Base-by-base conservation (phyloP, 1,140 invertebrate genomes). In the Prorops nasuta region DNA sequence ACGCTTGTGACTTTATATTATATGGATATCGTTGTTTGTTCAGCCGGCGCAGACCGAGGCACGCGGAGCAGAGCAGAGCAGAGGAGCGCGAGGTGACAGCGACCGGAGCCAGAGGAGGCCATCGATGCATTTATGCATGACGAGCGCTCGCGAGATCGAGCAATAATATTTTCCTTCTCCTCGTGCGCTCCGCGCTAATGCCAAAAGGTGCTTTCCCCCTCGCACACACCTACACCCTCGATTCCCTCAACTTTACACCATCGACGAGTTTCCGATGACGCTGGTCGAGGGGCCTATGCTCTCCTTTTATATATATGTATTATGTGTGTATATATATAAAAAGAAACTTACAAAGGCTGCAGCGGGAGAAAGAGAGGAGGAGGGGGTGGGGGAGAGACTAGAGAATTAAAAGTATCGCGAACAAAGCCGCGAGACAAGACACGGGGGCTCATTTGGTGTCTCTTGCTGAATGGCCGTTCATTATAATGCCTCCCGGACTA, bases 351-450 rank as follows among this genome's bases (percentile, higher is more conserved):
- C 9, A 38, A 22, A n/a, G 4, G n/a, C 34, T 20, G 14, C 19
- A 36, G 34, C 12, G 18, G n/a, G 16, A 38, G 32, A 3, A 38
- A 51, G 39, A 54, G 38, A 51, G 34, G 42, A 51, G 32, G 42
- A 45, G 56, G 52, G 31, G 41, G 47, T 21, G 40, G 42, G 56
- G 49, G 39, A 36, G 45, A 43, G 47, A 36, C 41, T 35, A 67
- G 66, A 71, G 69, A 70, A 69, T 72, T 69, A 73, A 73, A 72
- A 73, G 69, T 73, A 72, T 71, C 65, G 62, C 64, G 70, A 63
- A 72, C 68, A 72, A 71, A 69, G 68, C 55, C 57, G 46, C 62
- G 64, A 57, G 56, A 71, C 68, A 73, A 70, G 69, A 70, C 62
- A 62, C 66, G 57, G 69, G 58, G 71, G 67, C 71, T 74, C 71